These are phyloP conservation scores for Muraenolepis orangiensis DNA, from an alignment of 2,797 vertebrate species.

Conservation along the genomic window DNA sequence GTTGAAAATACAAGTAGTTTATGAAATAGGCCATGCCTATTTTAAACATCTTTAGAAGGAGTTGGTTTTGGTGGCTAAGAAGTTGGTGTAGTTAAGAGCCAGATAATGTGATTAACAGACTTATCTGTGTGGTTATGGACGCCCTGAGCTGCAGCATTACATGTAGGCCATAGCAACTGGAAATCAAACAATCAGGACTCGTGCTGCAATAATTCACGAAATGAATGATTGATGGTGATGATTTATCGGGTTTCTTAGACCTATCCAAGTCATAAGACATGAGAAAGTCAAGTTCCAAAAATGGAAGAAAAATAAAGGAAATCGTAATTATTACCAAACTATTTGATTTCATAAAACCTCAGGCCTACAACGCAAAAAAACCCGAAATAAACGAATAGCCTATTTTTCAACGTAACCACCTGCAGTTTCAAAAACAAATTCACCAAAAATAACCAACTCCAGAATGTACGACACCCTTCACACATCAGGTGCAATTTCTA, in stretches of 20 bases:
- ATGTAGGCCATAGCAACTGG: neutral
- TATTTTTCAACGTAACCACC: neutral
- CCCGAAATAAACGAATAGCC: neutral
- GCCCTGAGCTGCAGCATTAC: neutral
- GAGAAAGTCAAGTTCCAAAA: neutral
- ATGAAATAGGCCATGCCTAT: neutral
- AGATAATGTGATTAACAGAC: neutral
- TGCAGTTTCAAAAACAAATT: neutral
- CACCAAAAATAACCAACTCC: neutral
- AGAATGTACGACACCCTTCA: neutral
- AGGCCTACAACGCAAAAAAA: neutral
- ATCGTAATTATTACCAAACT: neutral
- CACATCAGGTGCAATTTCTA: neutral
- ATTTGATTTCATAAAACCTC: neutral
- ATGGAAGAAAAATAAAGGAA: neutral
- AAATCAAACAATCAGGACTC: neutral
- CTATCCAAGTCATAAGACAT: neutral
- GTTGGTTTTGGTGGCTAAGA: neutral
- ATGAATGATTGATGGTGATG: neutral
- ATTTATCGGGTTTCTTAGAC: neutral
- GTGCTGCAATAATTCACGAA: neutral
- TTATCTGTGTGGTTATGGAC: neutral
- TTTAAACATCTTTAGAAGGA: neutral
- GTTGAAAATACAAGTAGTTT: no score
- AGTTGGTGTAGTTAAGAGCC: neutral